Evolutionary conservation across 2,113 vertebrate genomes (phyloP).

Genomic region (Apeltes quadracus): DNA sequence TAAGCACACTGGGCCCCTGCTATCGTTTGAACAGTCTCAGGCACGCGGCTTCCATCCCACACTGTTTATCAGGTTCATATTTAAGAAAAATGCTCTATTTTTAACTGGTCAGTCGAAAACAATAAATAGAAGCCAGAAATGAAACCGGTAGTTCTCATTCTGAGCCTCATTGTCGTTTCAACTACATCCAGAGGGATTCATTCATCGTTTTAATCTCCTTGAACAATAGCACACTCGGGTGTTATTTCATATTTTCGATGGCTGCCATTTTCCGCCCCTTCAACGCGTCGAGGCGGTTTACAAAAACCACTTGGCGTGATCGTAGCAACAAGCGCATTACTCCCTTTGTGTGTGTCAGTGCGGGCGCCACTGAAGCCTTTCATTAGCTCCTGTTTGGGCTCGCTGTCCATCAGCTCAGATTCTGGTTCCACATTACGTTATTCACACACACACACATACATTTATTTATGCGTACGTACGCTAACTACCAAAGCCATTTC

Average conservation of each 20-base stretch:
- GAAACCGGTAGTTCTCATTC: neutral
- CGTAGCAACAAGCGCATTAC: neutral
- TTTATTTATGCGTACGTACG: too few species aligned
- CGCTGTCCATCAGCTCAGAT: conserved; percentile 8
- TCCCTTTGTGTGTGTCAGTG: neutral
- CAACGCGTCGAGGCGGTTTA: conserved; percentile 29
- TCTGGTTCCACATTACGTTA: too few species aligned
- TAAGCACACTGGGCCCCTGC: neutral
- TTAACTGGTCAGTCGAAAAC: neutral
- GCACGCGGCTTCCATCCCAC: neutral
- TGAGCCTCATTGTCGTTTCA: conserved; percentile 32
- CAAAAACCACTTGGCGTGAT: conserved; percentile 32
- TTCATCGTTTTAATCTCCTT: conserved; percentile 41
- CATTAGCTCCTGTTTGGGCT: conserved; percentile 24
- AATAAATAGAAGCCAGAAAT: neutral
- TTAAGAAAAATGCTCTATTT: neutral
- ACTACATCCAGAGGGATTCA: conserved; percentile 36
- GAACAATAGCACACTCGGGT: conserved; percentile 1
- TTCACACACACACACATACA: neutral
- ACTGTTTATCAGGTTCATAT: neutral
- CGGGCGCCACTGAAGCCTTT: conserved; percentile 4
- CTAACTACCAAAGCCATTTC: too few species aligned
- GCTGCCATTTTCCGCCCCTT: conserved; percentile 18
- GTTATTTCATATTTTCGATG: conserved; percentile 4
- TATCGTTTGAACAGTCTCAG: neutral